These are phyloP conservation scores for Onychostruthus taczanowskii DNA, from an alignment of 2,113 vertebrate species.

Conservation along the genomic window DNA sequence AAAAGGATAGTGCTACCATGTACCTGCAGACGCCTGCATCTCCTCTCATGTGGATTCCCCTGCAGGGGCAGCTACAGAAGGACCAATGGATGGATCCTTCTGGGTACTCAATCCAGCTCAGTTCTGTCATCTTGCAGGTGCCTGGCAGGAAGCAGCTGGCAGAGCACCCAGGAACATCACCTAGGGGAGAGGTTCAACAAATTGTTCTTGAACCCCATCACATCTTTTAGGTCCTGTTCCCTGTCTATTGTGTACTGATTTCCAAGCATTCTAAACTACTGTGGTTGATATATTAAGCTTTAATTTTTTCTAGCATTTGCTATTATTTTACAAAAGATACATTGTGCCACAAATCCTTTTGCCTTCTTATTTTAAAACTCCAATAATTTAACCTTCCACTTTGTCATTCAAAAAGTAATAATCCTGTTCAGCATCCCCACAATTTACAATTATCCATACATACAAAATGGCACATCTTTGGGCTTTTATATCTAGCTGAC, in stretches of 20 bases:
- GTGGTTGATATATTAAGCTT: background rate
- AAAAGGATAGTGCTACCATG: background rate
- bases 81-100: background rate
- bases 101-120: rapidly evolving
- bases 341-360: background rate
- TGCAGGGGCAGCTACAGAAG: background rate
- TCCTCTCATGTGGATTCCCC: rapidly evolving
- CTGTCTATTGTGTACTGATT: background rate
- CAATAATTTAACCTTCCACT: background rate
- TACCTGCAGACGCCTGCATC: background rate
- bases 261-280: background rate
- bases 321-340: background rate
- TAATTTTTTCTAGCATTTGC: background rate
- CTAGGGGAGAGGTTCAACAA: background rate
- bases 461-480: background rate
- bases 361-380: background rate
- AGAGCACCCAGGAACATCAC: background rate
- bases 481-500: background rate
- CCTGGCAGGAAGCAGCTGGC: background rate
- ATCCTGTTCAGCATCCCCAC: background rate
- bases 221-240: background rate
- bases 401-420: background rate
- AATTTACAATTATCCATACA: background rate
- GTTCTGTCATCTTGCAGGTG: background rate
- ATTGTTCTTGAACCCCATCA: background rate